Evolutionary conservation across 2,797 vertebrate species (phyloP).

Genomic region (Cossypha polioptera): DNA sequence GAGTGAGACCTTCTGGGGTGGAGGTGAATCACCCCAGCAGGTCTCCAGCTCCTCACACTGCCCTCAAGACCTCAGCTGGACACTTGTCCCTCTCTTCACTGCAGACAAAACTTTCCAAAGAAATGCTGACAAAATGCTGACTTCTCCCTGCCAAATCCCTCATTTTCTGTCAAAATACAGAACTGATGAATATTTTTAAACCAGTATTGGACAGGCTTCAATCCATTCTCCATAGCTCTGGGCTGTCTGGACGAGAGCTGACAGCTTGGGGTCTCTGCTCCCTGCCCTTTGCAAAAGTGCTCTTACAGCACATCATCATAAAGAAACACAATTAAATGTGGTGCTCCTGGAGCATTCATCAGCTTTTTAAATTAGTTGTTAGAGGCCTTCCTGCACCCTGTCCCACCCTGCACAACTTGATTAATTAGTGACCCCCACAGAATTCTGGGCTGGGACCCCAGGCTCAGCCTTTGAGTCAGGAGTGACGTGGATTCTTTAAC

Average conservation of each 20-base stretch:
- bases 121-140: background rate
- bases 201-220: background rate
- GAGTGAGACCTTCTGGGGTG: background rate
- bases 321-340: background rate
- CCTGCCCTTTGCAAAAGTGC: background rate
- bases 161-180: background rate
- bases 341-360: background rate
- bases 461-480: background rate
- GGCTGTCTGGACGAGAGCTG: background rate
- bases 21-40: background rate
- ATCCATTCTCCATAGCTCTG: background rate
- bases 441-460: background rate
- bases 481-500: background rate
- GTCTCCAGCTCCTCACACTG: background rate
- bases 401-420: background rate
- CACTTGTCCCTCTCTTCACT: background rate
- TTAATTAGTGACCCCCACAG: background rate
- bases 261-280: background rate
- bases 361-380: background rate
- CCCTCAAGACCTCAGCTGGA: background rate
- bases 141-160: background rate
- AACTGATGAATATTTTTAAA: background rate
- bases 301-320: background rate
- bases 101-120: background rate
- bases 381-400: background rate